Conservation (phyloP, 2,113 vertebrate genomes). For the Bostrychus sinensis region DNA sequence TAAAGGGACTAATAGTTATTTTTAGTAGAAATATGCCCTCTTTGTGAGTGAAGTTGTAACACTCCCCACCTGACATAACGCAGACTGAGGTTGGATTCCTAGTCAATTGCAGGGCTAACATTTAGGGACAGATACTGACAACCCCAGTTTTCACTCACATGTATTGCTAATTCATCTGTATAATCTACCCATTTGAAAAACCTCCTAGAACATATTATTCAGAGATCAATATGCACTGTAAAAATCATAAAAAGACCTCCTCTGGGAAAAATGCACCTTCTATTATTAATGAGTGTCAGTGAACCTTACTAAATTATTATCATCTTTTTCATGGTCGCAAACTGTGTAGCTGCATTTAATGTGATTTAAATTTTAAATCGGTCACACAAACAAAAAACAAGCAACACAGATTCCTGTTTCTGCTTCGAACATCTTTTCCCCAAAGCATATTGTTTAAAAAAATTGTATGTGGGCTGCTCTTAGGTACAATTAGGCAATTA, state of each 20-base stretch:
- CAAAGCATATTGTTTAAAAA: not conserved
- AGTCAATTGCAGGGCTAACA: too few species aligned
- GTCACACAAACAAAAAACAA: slow-evolving; percentile 1
- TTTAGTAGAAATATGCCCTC: too few species aligned
- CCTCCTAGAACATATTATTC: slow-evolving; percentile 5
- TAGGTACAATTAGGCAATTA: not conserved
- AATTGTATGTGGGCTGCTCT: not conserved
- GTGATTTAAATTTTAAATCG: slow-evolving; percentile 5
- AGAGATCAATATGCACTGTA: not conserved
- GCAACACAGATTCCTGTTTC: not conserved
- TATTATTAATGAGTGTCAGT: slow-evolving; percentile 7
- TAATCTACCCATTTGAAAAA: not conserved
- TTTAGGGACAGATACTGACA: too few species aligned
- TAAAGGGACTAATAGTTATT: too few species aligned
- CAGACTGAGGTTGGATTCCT: too few species aligned
- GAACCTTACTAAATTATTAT: slow-evolving; percentile 6
- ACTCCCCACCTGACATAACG: too few species aligned
- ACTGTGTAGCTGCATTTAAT: not conserved
- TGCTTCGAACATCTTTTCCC: not conserved
- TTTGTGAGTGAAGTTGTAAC: too few species aligned
- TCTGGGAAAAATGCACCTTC: not conserved
- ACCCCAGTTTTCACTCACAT: not conserved
- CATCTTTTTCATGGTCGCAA: slow-evolving; percentile 7
- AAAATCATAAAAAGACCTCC: slow-evolving; percentile 1
- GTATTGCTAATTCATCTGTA: not conserved